A percentile compares a stretch with the other conserved stretches of the same genome.
phyloP scores from a whole-genome alignment of 2,888 invertebrate species.

The Tinea semifulvella region DNA sequence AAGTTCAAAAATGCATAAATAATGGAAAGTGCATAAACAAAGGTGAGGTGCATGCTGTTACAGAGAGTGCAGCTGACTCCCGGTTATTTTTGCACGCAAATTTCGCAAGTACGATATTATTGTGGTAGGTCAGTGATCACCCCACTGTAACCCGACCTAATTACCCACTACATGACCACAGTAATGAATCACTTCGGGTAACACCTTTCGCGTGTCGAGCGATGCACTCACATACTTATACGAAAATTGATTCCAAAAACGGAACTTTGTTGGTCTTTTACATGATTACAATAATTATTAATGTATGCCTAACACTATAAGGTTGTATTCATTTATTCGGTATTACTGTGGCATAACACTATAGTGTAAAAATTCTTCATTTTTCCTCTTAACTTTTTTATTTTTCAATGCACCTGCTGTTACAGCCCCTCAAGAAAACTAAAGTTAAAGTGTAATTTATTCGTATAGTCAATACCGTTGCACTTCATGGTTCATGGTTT shows the following conservation, averaged over 20 bases:
- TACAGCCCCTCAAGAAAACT: constrained; percentile 2
- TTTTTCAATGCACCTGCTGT: constrained; percentile 5
- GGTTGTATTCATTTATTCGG: too few relatives aligned
- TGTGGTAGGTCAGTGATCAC: constrained; percentile 54
- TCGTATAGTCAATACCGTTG: constrained; percentile 2
- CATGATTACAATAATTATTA: too few relatives aligned
- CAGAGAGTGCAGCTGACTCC: constrained; percentile 35
- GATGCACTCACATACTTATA: too few relatives aligned
- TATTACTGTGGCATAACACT: too few relatives aligned
- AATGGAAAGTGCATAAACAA: constrained; percentile 5
- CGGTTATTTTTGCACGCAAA: constrained; percentile 46
- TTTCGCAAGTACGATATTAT: constrained; percentile 40
- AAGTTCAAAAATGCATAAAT: background rate
- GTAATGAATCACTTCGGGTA: background rate
- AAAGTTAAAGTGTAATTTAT: constrained; percentile 1
- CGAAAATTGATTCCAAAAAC: too few relatives aligned
- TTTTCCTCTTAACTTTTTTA: too few relatives aligned
- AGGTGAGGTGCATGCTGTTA: constrained; percentile 4
- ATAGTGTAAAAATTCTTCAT: too few relatives aligned
- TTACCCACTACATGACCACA: constrained; percentile 2
- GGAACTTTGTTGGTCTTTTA: too few relatives aligned
- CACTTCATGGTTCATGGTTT: constrained; percentile 6
- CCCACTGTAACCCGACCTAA: constrained; percentile 32
- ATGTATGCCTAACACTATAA: too few relatives aligned
- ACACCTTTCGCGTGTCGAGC: too few relatives aligned